These are phyloP conservation scores for Oxyruncus cristatus DNA, from an alignment of 2,113 vertebrate genomes.

Conservation along the genomic window DNA sequence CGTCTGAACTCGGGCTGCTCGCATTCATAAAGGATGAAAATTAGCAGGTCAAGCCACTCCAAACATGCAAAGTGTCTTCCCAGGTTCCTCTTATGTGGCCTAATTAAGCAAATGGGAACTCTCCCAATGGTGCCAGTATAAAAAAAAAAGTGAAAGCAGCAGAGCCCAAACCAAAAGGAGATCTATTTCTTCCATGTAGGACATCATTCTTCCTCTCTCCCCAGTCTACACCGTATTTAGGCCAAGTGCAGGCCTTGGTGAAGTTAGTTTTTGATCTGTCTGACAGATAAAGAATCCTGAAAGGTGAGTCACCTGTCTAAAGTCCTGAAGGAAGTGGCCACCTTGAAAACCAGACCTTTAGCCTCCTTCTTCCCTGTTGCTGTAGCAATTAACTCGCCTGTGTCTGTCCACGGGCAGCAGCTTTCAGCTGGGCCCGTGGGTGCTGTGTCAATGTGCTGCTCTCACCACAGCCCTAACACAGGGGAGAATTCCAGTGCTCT, in stretches of 20 bases:
- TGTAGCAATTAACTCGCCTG: neutral
- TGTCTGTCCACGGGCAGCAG: neutral
- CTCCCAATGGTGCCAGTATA: neutral
- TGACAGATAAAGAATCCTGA: neutral
- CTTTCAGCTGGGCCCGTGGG: accelerated
- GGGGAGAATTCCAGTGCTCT: neutral
- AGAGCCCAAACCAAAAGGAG: neutral
- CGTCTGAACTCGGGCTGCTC: neutral
- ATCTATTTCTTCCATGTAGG: neutral
- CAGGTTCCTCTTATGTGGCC: neutral
- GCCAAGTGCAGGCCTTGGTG: neutral
- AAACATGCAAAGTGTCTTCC: neutral
- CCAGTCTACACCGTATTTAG: neutral
- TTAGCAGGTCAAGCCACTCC: neutral
- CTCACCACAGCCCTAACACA: accelerated
- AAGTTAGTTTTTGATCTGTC: neutral
- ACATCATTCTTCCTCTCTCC: neutral
- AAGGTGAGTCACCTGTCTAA: neutral
- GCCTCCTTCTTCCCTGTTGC: neutral
- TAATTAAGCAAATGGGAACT: slow-evolving; percentile 27
- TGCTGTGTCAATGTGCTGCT: neutral
- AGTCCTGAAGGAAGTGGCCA: neutral
- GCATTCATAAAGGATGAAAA: neutral
- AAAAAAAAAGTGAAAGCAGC: neutral
- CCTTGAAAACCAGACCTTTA: neutral